Evolutionary conservation across 2,797 vertebrate species (phyloP), one percentile per base, ranked within the genome.

Genomic region (Lepidocolaptes lacrymiger): DNA sequence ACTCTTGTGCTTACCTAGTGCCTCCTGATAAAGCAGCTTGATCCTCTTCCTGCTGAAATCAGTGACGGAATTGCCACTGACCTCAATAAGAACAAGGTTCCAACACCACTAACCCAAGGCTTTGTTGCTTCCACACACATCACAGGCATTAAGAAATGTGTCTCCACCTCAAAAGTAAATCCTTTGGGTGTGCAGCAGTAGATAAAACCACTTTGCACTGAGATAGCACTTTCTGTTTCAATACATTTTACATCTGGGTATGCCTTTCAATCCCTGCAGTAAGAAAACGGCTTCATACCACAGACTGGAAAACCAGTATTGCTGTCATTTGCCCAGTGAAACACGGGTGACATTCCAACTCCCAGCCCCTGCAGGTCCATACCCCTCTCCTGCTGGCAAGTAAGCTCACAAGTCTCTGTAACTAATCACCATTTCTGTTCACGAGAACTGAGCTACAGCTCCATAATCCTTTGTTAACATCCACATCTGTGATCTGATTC

Each of bases 191-290:
- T 93, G 82, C 85, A 90, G 93, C 46, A 56, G 59, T 24, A 92
- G 85, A 91, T 91, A 94, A 94, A 94, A 71, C 55, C 92, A 64
- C 69, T 91, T 91, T 81, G 51, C 85, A 90, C 88, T 54, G 74
- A 91, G 76, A 79, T 41, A 82, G 71, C 67, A 76, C 83, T 87
- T 95, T 88, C 85, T 93, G 67, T 94, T 92, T 93, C 89, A 94
- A 66, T 54, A 56, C 69, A 51, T 84, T 95, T 88, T 76, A 90
- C 73, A 76, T 86, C 6, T 46, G 62, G 73, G 82, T 90, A 74
- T 71, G 77, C 63, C 48, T 76, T 93, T 64, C 85, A 91, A 49
- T 59, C 58, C 73, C 32, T 83, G 56, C 85, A 76, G 52, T 37
- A 76, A 73, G 52, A 91, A 46, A 95, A 84, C 66, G 2, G 2